A percentile compares a stretch with the other conserved stretches of the same genome.
These are phyloP conservation scores for Drosophila mayaguana DNA, from an alignment of 2,888 invertebrate species.

Conservation along the genomic window DNA sequence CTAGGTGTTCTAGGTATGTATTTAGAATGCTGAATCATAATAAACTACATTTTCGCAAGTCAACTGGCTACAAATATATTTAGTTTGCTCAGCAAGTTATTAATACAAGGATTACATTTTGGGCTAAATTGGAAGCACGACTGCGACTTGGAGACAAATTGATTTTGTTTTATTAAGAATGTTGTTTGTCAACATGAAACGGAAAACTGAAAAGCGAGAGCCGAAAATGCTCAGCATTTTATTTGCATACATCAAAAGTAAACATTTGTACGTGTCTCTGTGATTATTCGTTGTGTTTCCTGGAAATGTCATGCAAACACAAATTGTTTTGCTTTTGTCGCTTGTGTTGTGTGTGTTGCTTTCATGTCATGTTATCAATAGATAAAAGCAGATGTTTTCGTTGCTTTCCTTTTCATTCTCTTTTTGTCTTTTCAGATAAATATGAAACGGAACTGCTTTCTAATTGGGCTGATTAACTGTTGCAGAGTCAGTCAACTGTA, in stretches of 20 bases:
- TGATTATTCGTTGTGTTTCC: neutral
- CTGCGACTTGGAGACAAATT: constrained; percentile 7
- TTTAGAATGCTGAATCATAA: too few relatives aligned
- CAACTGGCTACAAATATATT: neutral
- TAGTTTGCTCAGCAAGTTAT: neutral
- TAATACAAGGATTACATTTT: neutral
- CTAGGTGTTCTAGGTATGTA: too few relatives aligned
- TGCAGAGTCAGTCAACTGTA: constrained; percentile 1
- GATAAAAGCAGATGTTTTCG: constrained; percentile 2
- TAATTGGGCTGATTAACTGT: constrained; percentile 24
- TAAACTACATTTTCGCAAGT: neutral
- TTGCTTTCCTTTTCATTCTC: neutral
- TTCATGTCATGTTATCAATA: neutral
- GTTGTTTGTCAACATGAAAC: too few relatives aligned
- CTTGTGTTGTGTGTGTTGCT: neutral
- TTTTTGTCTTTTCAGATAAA: neutral
- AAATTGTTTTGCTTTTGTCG: neutral
- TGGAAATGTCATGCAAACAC: neutral
- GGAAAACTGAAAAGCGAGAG: neutral
- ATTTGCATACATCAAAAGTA: constrained; percentile 9
- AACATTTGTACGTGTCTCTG: neutral
- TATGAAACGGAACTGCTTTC: neutral
- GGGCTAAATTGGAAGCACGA: neutral
- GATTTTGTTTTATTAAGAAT: constrained; percentile 1
- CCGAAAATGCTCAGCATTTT: neutral